Base-by-base conservation (phyloP, 2,888 invertebrate species). In the Cerceris rybyensis region DNA sequence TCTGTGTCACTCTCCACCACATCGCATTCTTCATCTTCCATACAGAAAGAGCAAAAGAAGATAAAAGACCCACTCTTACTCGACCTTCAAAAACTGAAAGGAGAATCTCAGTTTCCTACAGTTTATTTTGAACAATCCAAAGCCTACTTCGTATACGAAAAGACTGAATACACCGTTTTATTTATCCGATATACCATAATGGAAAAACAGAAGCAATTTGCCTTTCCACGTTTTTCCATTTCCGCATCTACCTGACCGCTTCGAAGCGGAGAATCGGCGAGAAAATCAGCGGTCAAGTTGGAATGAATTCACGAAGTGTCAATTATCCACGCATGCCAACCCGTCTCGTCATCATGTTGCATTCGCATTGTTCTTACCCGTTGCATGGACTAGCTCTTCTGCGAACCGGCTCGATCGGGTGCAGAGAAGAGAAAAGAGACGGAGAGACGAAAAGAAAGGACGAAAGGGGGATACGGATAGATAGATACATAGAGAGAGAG, bases 281-380 rank as follows among this genome's bases (percentile, higher is more conserved):
- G 76, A 79, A 70, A 74, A 83, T 76, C 65, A 61, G n/a, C 50
- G 63, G 28, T 16, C 61, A 70, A 52, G 58, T 14, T 57, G 59
- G 75, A 83, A 73, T 80, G 49, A 82, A 84, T 78, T 80, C 68
- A 73, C 80, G 17, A 80, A 64, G 78, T 78, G 70, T 85, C 83
- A 78, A 76, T 85, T 85, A 85, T 78, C 75, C 60, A 66, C 72
- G 72, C 79, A 74, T 78, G 79, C 73, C 70, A 66, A 71, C 66
- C 60, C 54, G 75, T 83, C 80, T 74, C 83, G 82, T 85, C 83
- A 76, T 83, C 75, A 67, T 73, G 76, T 78, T 58, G 66, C 60
- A 78, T 75, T 85, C 78, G 72, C 81, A 86, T 86, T 86, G 82
- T 86, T 86, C 84, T 84, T 81, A 64, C 78, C 77, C 79, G 70